Evolutionary conservation across 2,888 invertebrate genomes (phyloP).

Genomic region (Shargacucullia verbasci): DNA sequence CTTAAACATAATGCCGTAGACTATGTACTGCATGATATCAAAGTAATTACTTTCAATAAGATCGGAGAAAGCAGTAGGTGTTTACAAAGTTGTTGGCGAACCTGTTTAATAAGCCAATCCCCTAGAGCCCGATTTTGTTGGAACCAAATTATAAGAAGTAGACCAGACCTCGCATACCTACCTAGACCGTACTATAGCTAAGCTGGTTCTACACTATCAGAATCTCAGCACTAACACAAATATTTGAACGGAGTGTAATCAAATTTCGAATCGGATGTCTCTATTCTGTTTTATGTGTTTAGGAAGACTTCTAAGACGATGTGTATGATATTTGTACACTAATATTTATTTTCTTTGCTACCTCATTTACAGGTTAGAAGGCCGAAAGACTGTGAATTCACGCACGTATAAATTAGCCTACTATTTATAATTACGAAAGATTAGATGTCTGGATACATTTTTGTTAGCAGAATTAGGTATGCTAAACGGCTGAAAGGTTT

Average conservation of each 20-base stretch:
- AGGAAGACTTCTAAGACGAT: constrained; percentile 26
- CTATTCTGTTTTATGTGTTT: constrained; percentile 30
- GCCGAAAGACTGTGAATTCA: too few relatives aligned
- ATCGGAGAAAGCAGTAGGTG: constrained; percentile 68
- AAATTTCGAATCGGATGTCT: constrained; percentile 40
- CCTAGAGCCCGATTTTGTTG: constrained; percentile 66
- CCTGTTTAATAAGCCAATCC: constrained; percentile 68
- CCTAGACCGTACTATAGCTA: constrained; percentile 6
- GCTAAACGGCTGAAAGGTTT: too few relatives aligned
- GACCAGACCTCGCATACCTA: constrained; percentile 34
- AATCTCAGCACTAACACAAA: constrained; percentile 43
- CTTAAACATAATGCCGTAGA: constrained; percentile 7
- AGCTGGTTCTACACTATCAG: constrained; percentile 36
- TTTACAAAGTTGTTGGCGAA: constrained; percentile 61
- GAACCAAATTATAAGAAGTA: constrained; percentile 75
- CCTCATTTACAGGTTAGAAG: too few relatives aligned
- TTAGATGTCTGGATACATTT: too few relatives aligned
- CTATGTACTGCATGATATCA: constrained; percentile 49
- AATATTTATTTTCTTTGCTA: constrained; percentile 8
- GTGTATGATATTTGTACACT: constrained; percentile 10
- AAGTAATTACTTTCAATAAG: constrained; percentile 57
- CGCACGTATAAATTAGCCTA: too few relatives aligned
- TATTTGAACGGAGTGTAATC: constrained; percentile 47
- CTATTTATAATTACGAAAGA: too few relatives aligned
- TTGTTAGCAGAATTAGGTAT: too few relatives aligned